Percentiles rank a stretch among this genome's conserved stretches.
Conservation (phyloP, 2,888 invertebrate genomes). For the Amphiduros pacificus region DNA sequence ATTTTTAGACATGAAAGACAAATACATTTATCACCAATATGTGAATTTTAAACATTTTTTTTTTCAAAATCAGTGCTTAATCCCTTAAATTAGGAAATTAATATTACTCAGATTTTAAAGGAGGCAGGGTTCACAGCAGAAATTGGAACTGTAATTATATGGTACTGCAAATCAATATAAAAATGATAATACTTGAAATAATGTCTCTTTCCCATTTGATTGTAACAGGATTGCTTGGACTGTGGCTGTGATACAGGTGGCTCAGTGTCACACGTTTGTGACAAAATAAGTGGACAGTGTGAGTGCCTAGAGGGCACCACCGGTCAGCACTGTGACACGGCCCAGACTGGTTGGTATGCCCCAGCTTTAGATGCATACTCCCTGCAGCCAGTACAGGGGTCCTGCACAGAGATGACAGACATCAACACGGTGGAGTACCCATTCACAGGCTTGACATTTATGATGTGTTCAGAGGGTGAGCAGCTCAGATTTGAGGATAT, state of each 20-base stretch:
- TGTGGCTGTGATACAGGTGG: conserved; percentile 31
- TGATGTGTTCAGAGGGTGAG: no score
- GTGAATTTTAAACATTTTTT: no score
- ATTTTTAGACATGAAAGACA: no score
- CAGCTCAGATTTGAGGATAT: background rate
- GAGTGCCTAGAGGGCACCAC: conserved; percentile 20
- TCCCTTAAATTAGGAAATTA: no score
- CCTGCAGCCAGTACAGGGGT: conserved; percentile 21
- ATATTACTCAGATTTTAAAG: no score
- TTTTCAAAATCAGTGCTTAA: no score
- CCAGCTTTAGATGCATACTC: conserved; percentile 22
- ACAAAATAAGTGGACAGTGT: conserved; percentile 27
- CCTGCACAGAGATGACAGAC: conserved; percentile 21
- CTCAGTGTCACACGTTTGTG: conserved; percentile 19
- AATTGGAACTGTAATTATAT: no score
- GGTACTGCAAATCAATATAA: no score
- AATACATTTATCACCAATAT: no score
- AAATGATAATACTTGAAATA: no score
- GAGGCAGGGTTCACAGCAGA: no score
- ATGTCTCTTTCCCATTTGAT: no score
- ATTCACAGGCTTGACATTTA: conserved; percentile 24
- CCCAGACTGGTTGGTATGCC: conserved; percentile 17
- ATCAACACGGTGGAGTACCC: conserved; percentile 6
- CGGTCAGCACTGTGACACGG: conserved; percentile 18
- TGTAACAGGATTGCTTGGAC: conserved; percentile 25